Evolutionary conservation across 1,140 invertebrate genomes (phyloP), one percentile per base, ranked within the genome.

Genomic region (Drosophila biarmipes): DNA sequence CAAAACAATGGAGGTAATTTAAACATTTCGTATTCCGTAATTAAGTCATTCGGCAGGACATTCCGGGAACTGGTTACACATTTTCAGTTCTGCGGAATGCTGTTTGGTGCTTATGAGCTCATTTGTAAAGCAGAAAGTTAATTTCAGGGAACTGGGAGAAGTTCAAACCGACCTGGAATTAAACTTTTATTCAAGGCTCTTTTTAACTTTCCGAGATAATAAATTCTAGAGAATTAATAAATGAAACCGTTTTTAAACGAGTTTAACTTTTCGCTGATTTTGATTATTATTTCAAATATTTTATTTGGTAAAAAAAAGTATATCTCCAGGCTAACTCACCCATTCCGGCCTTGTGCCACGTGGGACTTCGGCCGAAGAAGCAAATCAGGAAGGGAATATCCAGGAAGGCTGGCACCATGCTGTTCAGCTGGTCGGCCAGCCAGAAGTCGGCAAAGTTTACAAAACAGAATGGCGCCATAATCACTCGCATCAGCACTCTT

Each of bases 361-460:
- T 94, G 2, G 94, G 94, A 86, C 96, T 96, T 1, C 94, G 95
- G 2, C 95, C 91, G 68, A 97, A 97, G 90, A 97, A 97, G 57
- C 96, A 96, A 14, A 97, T 92, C 53, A 99, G 95, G 92, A 97
- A 99, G 71, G 99, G 97, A 77, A 99, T 96, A 93, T 99, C 99
- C 8, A 98, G 93, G 72, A 99, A 95, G 7, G 97, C 96, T 1
- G 96, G 96, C 0, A 96, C 96, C 53, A 99, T 94, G 78, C 98
- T 99, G 91, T 99, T 99, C 72, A 99, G 93, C 92, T 99, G 99
- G 93, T 99, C 99, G 14, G 98, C 99, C 73, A 99, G 94, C 99
- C 99, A 99, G 94, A 99, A 99, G 93, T 99, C 99, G 19, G 99
- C 98, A 93, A 99, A 99, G 51, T 96, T 96, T 2, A 99, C 99